Conservation (phyloP, 2,797 vertebrate species). For the Xenentodon cancila region DNA sequence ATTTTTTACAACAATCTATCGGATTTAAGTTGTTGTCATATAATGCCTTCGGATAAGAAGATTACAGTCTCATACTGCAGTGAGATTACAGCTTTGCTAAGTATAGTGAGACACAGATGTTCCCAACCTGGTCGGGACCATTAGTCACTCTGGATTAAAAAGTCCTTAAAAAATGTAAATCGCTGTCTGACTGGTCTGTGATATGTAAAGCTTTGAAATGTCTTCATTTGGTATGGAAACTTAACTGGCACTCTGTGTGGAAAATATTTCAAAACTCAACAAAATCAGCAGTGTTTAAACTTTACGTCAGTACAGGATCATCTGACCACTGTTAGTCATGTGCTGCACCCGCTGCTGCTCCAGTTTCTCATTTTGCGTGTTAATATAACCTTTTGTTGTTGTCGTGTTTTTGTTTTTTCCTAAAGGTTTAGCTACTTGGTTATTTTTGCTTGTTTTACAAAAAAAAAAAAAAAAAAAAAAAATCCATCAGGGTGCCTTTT, state of each 20-base stretch:
- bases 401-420: background rate
- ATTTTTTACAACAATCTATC: background rate
- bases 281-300: slow-evolving; percentile 57
- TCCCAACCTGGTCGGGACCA: slow-evolving; percentile 27
- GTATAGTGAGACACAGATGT: slow-evolving; percentile 3
- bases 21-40: slow-evolving; percentile 16
- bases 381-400: slow-evolving; percentile 5
- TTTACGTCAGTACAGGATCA: slow-evolving; percentile 41
- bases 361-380: slow-evolving; percentile 9
- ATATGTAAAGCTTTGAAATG: slow-evolving; percentile 17
- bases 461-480: too few relatives aligned
- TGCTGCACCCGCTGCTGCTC: slow-evolving; percentile 3
- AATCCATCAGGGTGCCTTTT: slow-evolving; percentile 11
- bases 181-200: slow-evolving; percentile 35
- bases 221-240: slow-evolving; percentile 53
- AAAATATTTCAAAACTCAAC: slow-evolving; percentile 45
- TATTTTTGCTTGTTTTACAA: slow-evolving; percentile 28
- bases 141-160: slow-evolving; percentile 49
- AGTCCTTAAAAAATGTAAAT: slow-evolving; percentile 52
- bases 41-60: background rate
- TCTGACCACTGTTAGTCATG: slow-evolving; percentile 53
- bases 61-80: slow-evolving; percentile 10
- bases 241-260: slow-evolving; percentile 23
- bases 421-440: slow-evolving; percentile 23
- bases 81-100: slow-evolving; percentile 17